Conservation (phyloP, 2,888 invertebrate species). For the Andrena praecox region DNA sequence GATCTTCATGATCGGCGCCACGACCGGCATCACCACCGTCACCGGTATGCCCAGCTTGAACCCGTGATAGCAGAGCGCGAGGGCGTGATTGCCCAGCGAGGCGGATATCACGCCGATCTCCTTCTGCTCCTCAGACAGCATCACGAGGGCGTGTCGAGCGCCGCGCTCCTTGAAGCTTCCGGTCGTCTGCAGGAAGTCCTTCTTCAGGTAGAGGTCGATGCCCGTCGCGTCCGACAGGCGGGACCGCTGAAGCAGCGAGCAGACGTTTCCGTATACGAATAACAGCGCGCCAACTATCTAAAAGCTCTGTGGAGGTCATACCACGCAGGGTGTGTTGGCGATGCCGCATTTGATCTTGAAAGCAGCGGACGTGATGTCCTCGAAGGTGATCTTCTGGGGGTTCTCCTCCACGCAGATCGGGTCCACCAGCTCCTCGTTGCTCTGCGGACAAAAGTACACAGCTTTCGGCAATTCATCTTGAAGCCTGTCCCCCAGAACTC, state of each 20-base stretch:
- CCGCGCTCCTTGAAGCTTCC: slow-evolving; percentile 99
- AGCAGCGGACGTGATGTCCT: slow-evolving; percentile 95
- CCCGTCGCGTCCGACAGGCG: slow-evolving; percentile 91
- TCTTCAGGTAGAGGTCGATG: slow-evolving; percentile 96
- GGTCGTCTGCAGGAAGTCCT: slow-evolving; percentile 97
- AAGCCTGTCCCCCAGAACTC: background rate
- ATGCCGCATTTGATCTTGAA: slow-evolving; percentile 94
- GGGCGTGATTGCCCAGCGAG: slow-evolving; percentile 97
- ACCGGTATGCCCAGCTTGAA: slow-evolving; percentile 87
- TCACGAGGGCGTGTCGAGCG: slow-evolving; percentile 93
- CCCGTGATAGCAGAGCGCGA: slow-evolving; percentile 91
- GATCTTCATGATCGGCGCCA: slow-evolving; percentile 98
- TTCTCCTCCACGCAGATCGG: slow-evolving; percentile 89
- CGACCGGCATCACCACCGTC: slow-evolving; percentile 97
- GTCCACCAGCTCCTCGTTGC: slow-evolving; percentile 80
- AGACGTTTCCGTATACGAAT: no score
- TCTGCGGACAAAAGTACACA: slow-evolving; percentile 53
- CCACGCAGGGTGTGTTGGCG: slow-evolving; percentile 94
- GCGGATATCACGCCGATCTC: slow-evolving; percentile 95
- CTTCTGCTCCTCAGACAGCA: slow-evolving; percentile 90
- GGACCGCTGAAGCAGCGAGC: slow-evolving; percentile 88
- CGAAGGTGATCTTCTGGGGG: slow-evolving; percentile 91
- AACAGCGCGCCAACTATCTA: no score
- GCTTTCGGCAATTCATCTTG: background rate
- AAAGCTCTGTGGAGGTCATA: slow-evolving; percentile 83